Evolutionary conservation across 2,113 vertebrate species (phyloP), one percentile per base, ranked within the genome.

Genomic region (Forbesichthys papilliferus): DNA sequence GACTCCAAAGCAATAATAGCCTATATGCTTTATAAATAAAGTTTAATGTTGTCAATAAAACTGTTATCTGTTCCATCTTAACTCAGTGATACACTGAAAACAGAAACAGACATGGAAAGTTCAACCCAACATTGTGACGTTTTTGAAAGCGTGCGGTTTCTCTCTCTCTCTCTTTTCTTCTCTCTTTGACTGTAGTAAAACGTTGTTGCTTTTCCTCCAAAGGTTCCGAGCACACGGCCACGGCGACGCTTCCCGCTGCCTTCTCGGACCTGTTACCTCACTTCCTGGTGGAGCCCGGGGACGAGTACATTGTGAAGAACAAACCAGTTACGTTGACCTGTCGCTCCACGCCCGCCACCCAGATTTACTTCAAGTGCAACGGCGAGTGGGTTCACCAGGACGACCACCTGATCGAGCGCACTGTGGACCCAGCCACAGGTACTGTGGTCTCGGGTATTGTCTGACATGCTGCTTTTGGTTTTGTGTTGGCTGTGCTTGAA

Each of bases 321-420:
- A 99, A 98, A 90, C 96, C 96, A 0, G 98, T 99, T 88, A 95
- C 94, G 53, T 91, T 99, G 87, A 94, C 93, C 73, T 99, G 98
- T 91, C 96, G 96, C 58, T 98, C 97, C 33, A 91, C 90, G 1
- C 98, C 98, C 0, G 96, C 98, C 86, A 99, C 97, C 0, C 98
- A 99, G 92, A 97, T 99, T 90, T 99, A 99, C 93, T 99, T 99
- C 92, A 99, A 99, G 86, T 99, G 98, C 90, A 99, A 98, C 0
- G 96, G 98, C 34, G 98, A 99, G 85, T 99, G 98, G 98, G 96
- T 99, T 20, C 96, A 98, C 81, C 98, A 99, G 82, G 94, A 93
- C 0, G 96, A 99, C 87, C 98, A 99, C 13, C 48, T 93, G 68
- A 99, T 94, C 0, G 95, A 97, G 81, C 93, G 93, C 60, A 95